Evolutionary conservation across 2,888 invertebrate species (phyloP).

Genomic region (Minunthozetes semirufus): DNA sequence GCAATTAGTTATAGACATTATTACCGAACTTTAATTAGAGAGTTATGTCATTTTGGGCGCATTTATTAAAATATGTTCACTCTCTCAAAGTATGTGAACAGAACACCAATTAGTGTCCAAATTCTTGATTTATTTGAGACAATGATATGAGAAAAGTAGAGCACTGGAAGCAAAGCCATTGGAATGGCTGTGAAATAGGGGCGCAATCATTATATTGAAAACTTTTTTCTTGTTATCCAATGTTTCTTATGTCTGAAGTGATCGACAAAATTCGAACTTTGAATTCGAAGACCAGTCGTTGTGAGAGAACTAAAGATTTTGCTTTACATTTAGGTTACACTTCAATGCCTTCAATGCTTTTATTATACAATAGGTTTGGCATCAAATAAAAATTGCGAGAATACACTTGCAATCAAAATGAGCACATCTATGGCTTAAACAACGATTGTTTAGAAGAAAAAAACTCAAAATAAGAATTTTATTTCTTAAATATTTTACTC

Average conservation of each 20-base stretch:
- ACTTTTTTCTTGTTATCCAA: neutral
- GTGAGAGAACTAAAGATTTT: neutral
- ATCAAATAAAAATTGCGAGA: neutral
- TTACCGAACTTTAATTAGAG: too few species aligned
- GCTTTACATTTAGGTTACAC: neutral
- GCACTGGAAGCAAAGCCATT: neutral
- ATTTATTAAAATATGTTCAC: neutral
- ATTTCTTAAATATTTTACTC: neutral
- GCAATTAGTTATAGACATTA: too few species aligned
- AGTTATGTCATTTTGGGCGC: too few species aligned
- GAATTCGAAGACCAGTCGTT: neutral
- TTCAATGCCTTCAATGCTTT: neutral
- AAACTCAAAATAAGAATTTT: neutral
- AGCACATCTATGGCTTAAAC: neutral
- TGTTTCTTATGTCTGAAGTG: neutral
- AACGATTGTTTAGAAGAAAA: constrained; percentile 5
- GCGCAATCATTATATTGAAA: neutral
- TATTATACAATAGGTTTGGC: neutral
- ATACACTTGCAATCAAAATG: neutral
- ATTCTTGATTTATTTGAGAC: neutral
- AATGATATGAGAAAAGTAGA: neutral
- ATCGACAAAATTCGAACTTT: neutral
- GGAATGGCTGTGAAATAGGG: too few species aligned
- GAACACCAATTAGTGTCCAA: neutral
- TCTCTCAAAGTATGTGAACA: neutral